Base-by-base conservation (phyloP, 2,113 vertebrate genomes). In the Sceloporus tristichus region DNA sequence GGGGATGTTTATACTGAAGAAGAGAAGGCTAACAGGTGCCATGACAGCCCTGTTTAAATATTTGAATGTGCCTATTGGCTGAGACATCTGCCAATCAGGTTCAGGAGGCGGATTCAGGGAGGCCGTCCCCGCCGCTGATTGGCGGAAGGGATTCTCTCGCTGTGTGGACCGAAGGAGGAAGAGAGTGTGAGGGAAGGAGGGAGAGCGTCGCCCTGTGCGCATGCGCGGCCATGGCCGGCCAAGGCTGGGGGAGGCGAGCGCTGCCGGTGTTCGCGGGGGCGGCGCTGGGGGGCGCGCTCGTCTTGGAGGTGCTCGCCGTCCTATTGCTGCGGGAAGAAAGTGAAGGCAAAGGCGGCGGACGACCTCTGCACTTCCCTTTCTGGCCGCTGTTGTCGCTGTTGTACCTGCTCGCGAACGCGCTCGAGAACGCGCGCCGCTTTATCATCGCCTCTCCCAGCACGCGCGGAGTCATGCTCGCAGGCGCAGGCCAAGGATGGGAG, bases 391-490 rank as follows among this genome's bases (percentile, higher is more conserved):
- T n/a, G 14, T 19, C 48, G 59, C 74, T 88, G 74, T n/a, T 88
- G 5, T 70, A 40, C 81, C n/a, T 84, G 62, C 81, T 88, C 21
- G 81, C 73, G n/a, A 84, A 77, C 62, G 81, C 73, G 48, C 74
- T 88, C 42, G 87, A 83, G 81, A 84, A n/a, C 81, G 81, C 87
- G 4, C 74, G 73, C 40, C 81, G 81, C 21, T 88, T 88, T 74
- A 10, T 88, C 87, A 78, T 34, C 40, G 87, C 87, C 10, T 88
- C 87, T 25, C 87, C 87, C 74, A 88, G 87, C 87, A 88, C 87
- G 87, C 87, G 87, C 29, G 87, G 81, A 73, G 74, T 88, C 62
- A 88, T 88, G 87, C 87, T 88, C n/a, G 87, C 87, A 40, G 87
- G 87, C 73, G 81, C 62, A 42, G 87, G 87, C 29, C 87, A 84